phyloP scores from a whole-genome alignment of 2,888 invertebrate genomes.

The Erebia ligea region DNA sequence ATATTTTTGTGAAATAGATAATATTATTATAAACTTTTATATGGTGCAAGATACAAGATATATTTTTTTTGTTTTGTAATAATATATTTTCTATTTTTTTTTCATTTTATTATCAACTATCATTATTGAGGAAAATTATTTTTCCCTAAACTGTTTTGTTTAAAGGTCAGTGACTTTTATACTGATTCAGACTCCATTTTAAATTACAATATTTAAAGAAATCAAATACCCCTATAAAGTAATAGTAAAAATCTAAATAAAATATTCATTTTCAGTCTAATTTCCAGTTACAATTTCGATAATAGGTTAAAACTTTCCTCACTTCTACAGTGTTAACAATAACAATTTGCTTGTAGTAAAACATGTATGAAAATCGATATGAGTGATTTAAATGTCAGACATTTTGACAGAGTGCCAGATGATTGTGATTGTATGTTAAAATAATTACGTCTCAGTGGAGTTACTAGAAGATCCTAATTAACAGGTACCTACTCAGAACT shows the following conservation, averaged over 20 bases:
- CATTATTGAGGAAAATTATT: neutral
- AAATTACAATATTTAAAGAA: neutral
- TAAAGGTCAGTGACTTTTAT: neutral
- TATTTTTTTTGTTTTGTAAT: neutral
- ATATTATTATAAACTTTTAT: neutral
- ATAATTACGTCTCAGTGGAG: conserved; percentile 56
- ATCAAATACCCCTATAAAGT: neutral
- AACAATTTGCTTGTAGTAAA: neutral
- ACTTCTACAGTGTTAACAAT: too few relatives aligned
- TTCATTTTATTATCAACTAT: too few relatives aligned
- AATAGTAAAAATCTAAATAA: neutral
- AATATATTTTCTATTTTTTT: neutral
- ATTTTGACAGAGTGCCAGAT: conserved; percentile 66
- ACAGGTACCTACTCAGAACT: neutral
- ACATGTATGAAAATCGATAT: neutral
- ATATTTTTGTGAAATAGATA: neutral
- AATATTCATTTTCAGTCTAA: too few relatives aligned
- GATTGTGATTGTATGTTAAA: conserved; percentile 75
- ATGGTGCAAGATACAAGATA: neutral
- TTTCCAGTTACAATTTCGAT: too few relatives aligned
- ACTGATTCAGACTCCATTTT: neutral
- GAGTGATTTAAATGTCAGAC: conserved; percentile 3
- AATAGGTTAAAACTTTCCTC: too few relatives aligned
- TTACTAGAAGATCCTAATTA: conserved; percentile 3
- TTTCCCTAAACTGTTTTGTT: neutral